These are phyloP conservation scores for Agriopis leucophaearia DNA, from an alignment of 2,888 invertebrate genomes.

Conservation along the genomic window DNA sequence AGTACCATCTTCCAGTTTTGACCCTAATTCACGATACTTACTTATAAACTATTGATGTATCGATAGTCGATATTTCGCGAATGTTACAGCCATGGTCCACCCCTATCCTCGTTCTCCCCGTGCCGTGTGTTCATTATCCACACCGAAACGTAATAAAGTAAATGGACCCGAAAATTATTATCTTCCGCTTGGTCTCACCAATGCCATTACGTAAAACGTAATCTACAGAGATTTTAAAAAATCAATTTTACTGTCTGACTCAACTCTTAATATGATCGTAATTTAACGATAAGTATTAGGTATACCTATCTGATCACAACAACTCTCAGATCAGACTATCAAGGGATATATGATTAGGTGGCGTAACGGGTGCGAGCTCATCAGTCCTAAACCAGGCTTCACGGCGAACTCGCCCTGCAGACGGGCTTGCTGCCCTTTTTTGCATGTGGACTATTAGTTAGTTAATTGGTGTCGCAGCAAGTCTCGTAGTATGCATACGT, in stretches of 20 bases:
- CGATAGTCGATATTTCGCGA: not conserved
- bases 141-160: slow-evolving; percentile 68
- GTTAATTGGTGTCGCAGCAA: no score
- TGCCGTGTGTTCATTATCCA: slow-evolving; percentile 55
- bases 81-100: not conserved
- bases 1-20: not conserved
- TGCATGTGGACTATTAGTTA: no score
- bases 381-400: no score
- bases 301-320: no score
- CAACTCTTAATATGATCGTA: not conserved
- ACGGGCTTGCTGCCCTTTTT: no score
- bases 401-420: no score
- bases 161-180: slow-evolving; percentile 71
- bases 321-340: no score
- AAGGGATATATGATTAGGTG: no score
- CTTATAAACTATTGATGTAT: not conserved
- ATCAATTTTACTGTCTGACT: slow-evolving; percentile 10
- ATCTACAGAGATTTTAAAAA: slow-evolving; percentile 34
- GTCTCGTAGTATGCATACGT: no score
- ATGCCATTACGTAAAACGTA: slow-evolving; percentile 55
- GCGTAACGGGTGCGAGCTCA: no score
- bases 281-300: not conserved
- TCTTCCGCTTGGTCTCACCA: slow-evolving; percentile 57
- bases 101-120: slow-evolving; percentile 22
- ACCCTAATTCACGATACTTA: not conserved